Evolutionary conservation across 1,140 invertebrate species (phyloP), one percentile per base, ranked within the genome.

Genomic region (Araneus ventricosus): DNA sequence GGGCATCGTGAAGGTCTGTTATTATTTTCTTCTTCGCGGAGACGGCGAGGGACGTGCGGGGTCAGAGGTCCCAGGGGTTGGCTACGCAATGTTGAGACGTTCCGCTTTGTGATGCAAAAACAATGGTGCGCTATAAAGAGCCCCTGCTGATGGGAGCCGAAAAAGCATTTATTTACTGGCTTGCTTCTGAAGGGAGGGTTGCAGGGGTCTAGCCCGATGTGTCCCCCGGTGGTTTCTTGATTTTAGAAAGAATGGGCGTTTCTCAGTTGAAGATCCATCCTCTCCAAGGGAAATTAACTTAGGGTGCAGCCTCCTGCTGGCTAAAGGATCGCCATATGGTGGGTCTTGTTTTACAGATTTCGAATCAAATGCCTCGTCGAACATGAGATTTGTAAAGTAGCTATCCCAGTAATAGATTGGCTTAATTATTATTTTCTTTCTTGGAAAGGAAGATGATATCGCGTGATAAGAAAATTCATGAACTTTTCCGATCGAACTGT

Each of bases 51-150:
- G 39, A 84, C 82, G 82, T 84, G 82, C 22, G n/a, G n/a, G 82
- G 39, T 84, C n/a, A 84, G 45, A 14, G 82, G 82, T 84, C 27
- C 8, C 17, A 52, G n/a, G 82, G 82, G 82, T 45, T 41, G 82
- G 82, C 63, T 67, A 67, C 63, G n/a, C n/a, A 67, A 52, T 27
- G 41, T 84, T 57, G 41, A 57, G 82, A 41, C 41, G 41, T 75
- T 75, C 70, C 30, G 70, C 30, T 75, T 75, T 75, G 30, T 34
- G 30, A 37, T 37, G 30, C 14, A 37, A 75, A 75, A 75, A 75
- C 30, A 34, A 75, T 37, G 30, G 14, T 37, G 30, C 27, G 20
- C 10, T 34, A 37, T 75, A 75, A 75, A 34, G 30, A 30, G 34
- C 27, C 34, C 67, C 67, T 20, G 27, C 30, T 37, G 27, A 6